Evolutionary conservation across 92 coral and sea anemone species (phyloP), one percentile per base, ranked within the genome.

Genomic region (Epizoanthus scotinus): DNA sequence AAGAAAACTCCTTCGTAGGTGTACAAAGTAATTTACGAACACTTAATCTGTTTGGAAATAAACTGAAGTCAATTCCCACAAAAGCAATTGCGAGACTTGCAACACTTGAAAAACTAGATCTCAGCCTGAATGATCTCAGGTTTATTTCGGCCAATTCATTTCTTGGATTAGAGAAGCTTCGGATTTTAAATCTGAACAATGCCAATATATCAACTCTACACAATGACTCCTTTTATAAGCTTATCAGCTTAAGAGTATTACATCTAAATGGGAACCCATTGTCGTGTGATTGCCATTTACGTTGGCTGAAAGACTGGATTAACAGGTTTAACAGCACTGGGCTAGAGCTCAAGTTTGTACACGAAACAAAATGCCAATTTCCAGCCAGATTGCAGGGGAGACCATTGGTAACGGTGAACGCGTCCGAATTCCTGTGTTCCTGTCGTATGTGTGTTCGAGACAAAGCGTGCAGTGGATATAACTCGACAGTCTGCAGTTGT

Each of bases 271-370:
- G 72, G 8, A 91, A 91, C 54, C 90, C 92, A 28, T 19, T 91
- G 9, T 49, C 83, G 15, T 91, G 94, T 67, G 84, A 91, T 63
- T 91, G 94, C 34, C 81, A 77, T 20, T 53, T 91, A 52, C 83
- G 73, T 8, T 88, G 92, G 91, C 70, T 88, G 17, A 66, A 57
- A 28, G 65, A 61, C 42, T 86, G 87, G 90, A 50, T 79, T 57
- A 21, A 57, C 19, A 19, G 25, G 79, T 52, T 74, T 25, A 31
- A 49, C 17, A 59, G 49, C 9, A 53, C 67, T 49, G 40, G 40
- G 3, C 10, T 72, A 10, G 25, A 60, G 25, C 54, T 88, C 2
- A 1, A 64, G 60, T 70, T 71, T 36, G 61, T 85, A 19, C 47
- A 34, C 0, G 62, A 12, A 57, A 57, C 62, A 7, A 57, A 57